phyloP scores from a whole-genome alignment of 2,113 vertebrate species.

The Oceanodroma tethys region DNA sequence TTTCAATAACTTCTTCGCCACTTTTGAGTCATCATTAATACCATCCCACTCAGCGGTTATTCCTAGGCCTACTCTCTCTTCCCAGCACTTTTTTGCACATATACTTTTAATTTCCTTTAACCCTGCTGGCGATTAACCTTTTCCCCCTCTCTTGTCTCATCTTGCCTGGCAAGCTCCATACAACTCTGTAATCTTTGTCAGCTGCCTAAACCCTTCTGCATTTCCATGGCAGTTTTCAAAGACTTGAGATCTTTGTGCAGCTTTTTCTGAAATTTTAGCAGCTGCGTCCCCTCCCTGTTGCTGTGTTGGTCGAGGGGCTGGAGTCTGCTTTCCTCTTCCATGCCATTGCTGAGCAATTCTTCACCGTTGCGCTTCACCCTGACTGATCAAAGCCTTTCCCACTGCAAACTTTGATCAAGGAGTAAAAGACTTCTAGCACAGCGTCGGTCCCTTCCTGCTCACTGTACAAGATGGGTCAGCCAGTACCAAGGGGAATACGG shows the following conservation, averaged over 20 bases:
- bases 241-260: neutral
- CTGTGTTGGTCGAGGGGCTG: neutral
- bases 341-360: neutral
- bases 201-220: neutral
- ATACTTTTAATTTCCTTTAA: neutral
- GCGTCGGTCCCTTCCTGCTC: neutral
- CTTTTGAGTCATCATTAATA: slow-evolving; percentile 33
- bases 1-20: neutral
- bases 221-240: neutral
- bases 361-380: rapidly evolving
- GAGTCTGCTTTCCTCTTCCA: neutral
- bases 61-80: neutral
- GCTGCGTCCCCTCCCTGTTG: neutral
- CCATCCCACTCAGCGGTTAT: slow-evolving; percentile 25
- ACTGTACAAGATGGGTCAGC: neutral
- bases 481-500: neutral
- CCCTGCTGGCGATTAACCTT: neutral
- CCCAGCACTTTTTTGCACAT: neutral
- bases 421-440: neutral
- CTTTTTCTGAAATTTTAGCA: neutral
- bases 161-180: neutral
- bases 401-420: neutral
- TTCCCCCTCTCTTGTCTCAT: neutral
- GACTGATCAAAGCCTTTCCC: neutral
- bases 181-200: neutral